Evolutionary conservation across 2,888 invertebrate genomes (phyloP), one percentile per base, ranked within the genome.

Genomic region (Dasypolia templi): DNA sequence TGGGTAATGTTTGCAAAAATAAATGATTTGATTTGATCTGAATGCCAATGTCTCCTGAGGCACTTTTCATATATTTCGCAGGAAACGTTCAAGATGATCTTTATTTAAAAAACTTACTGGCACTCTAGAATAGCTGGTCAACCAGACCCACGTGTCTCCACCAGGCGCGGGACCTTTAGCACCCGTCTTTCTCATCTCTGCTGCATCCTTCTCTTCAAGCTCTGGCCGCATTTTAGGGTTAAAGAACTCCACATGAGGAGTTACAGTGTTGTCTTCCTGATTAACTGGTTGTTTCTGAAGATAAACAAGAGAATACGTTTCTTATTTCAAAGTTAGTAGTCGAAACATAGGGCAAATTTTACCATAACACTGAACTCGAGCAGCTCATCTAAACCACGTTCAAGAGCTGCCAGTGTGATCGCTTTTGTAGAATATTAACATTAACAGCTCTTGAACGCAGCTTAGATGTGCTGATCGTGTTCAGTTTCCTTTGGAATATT

Each of bases 101-200:
- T 1, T 32, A 5, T 17, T 39, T 2, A 5, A 51, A 22, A 26
- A 63, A 91, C 95, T 92, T 85, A 98, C 98, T 90, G 98, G 98
- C 86, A 99, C 98, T 86, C 98, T 97, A 51, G 98, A 98, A 89
- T 98, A 98, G 81, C 98, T 98, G 72, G 98, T 98, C 83, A 99
- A 93, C 98, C 98, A 98, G 83, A 98, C 97, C 98, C 98, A 98
- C 39, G 97, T 97, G 86, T 98, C 98, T 3, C 97, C 98, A 0
- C 97, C 98, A 1, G 97, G 97, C 0, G 97, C 97, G 0, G 97
- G 97, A 0, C 97, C 97, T 84, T 97, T 97, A 9, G 96, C 95
- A 0, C 97, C 97, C 0, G 97, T 97, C 76, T 96, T 96, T 72
- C 96, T 95, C 91, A 97, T 97, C 85, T 97, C 97, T 46, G 96